These are phyloP conservation scores for Xiphydria camelus DNA, from an alignment of 2,888 invertebrate species.

Conservation along the genomic window DNA sequence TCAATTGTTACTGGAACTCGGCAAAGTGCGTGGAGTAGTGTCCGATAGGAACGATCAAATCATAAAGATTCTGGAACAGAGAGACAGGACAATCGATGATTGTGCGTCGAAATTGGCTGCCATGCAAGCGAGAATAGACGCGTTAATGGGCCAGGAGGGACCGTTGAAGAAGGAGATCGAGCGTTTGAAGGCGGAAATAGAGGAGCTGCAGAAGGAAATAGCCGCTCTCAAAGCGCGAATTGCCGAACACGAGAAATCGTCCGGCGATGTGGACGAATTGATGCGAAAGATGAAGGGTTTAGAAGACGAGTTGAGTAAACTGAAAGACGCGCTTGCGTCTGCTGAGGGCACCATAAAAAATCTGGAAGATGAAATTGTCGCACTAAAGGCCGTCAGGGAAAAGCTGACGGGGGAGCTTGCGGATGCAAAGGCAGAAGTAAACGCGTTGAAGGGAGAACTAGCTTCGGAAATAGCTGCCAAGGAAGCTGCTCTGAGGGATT, in stretches of 20 bases:
- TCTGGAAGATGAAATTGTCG: slow-evolving; percentile 5
- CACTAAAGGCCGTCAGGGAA: slow-evolving; percentile 7
- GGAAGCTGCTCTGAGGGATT: slow-evolving; percentile 1
- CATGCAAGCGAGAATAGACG: slow-evolving; percentile 30
- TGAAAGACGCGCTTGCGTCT: slow-evolving; percentile 12
- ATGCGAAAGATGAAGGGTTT: slow-evolving; percentile 15
- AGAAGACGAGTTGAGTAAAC: slow-evolving; percentile 16
- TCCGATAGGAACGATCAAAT: slow-evolving; percentile 36
- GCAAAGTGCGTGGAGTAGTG: slow-evolving; percentile 21
- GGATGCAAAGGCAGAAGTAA: not conserved
- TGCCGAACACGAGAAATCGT: slow-evolving; percentile 13
- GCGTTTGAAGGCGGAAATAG: slow-evolving; percentile 18
- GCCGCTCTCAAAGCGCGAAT: slow-evolving; percentile 19
- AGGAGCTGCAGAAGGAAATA: slow-evolving; percentile 22
- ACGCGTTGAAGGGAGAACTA: not conserved
- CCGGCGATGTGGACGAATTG: slow-evolving; percentile 20
- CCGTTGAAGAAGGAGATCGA: slow-evolving; percentile 14
- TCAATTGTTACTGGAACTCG: slow-evolving; percentile 33
- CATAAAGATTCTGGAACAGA: slow-evolving; percentile 29
- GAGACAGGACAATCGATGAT: slow-evolving; percentile 21
- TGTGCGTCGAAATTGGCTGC: slow-evolving; percentile 18
- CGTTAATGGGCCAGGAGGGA: slow-evolving; percentile 23
- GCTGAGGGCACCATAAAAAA: not conserved
- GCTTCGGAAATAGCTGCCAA: slow-evolving; percentile 11
- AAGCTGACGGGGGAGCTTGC: not conserved